Evolutionary conservation across 2,797 vertebrate genomes (phyloP), one percentile per base, ranked within the genome.

Genomic region (Danio aesculapii): DNA sequence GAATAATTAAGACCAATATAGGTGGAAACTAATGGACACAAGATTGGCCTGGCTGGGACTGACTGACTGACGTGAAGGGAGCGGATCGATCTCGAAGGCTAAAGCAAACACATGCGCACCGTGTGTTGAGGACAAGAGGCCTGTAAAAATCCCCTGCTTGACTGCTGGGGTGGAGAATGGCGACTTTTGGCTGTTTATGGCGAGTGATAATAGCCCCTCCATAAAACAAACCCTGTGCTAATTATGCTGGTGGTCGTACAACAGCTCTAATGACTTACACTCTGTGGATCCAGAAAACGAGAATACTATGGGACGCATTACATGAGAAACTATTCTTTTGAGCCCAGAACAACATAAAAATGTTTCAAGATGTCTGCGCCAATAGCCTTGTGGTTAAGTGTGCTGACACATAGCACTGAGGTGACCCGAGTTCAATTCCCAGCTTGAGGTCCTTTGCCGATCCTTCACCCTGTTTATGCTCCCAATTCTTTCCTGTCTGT

Each of bases 191-290:
- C 93, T 92, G 92, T 94, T 94, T 93, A 94, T 92, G 88, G 90
- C 84, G 86, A 89, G 92, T 94, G 92, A 94, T 94, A 94, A 94
- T 92, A 88, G 88, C 88, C 89, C 87, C 88, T 86, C 86, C 87
- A 92, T 94, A 93, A 94, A 94, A 91, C 81, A 89, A 88, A 89
- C 87, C 83, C 84, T 89, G 67, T 89, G 88, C 89, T 92, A 92
- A 94, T 93, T 93, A 90, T 80, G 80, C 81, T 14, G 5, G 81
- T 75, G 81, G 85, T 78, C 86, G 85, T 84, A 88, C 82, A 87
- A 88, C 87, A 87, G 41, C 30, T 44, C 64, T 53, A 61, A 67
- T 64, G 59, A 41, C 11, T 52, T 57, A 53, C 63, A 47, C 14
- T 47, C 39, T 47, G 58, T 41, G 30, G 41, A 64, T 12, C 52